Evolutionary conservation across 2,113 vertebrate species (phyloP).

Genomic region (Larimichthys crocea): DNA sequence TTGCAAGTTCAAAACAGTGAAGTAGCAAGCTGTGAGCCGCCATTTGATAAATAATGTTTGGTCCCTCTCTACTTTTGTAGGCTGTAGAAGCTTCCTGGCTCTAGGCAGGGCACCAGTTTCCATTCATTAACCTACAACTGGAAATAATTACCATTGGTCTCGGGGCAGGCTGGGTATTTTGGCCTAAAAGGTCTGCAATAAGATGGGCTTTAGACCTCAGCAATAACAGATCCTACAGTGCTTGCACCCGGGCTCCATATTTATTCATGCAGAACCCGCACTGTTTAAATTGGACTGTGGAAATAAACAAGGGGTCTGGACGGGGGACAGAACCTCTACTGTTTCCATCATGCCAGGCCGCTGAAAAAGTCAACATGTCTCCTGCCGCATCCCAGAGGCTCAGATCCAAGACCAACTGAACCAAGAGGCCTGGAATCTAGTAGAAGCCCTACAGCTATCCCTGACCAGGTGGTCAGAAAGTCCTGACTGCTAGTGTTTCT

Average conservation of each 20-base stretch:
- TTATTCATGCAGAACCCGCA: constrained; percentile 63
- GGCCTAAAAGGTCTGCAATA: constrained; percentile 44
- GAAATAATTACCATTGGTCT: constrained; percentile 70
- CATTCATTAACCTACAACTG: constrained; percentile 78
- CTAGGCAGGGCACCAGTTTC: constrained; percentile 66
- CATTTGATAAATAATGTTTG: constrained; percentile 51
- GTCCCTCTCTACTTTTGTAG: constrained; percentile 44
- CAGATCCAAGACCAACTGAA: constrained; percentile 63
- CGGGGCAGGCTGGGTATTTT: constrained; percentile 31
- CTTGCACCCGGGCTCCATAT: constrained; percentile 45
- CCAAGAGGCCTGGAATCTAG: constrained; percentile 44
- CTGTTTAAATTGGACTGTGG: constrained; percentile 66
- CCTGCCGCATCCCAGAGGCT: constrained; percentile 46
- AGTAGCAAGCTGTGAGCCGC: constrained; percentile 11
- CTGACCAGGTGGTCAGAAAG: constrained; percentile 44
- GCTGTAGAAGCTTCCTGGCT: constrained; percentile 45
- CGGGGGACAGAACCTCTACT: constrained; percentile 52
- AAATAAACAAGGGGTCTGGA: constrained; percentile 73
- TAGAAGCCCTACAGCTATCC: constrained; percentile 31
- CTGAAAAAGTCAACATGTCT: constrained; percentile 67
- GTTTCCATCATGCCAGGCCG: constrained; percentile 52
- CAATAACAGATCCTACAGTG: constrained; percentile 45
- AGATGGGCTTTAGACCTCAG: constrained; percentile 40
- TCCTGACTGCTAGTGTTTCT: constrained; percentile 5
- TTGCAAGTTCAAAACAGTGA: constrained; percentile 57